Base-by-base conservation (phyloP, 92 coral and sea anemone species). In the Siderastrea siderea region DNA sequence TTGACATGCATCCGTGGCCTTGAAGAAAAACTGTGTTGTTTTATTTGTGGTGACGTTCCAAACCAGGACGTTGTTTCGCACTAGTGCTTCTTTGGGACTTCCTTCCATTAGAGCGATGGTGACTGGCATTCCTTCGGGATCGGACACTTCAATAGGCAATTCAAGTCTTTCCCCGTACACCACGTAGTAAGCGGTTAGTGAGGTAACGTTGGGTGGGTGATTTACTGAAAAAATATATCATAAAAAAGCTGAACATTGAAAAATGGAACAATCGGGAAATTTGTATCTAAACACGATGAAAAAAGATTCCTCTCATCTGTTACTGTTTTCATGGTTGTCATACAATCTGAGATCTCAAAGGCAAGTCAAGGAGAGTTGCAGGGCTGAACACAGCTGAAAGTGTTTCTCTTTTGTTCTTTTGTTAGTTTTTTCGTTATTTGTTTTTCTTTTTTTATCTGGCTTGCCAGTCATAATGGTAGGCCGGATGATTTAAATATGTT, bases 101-200 rank as follows among this genome's bases (percentile, higher is more conserved):
- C 71, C 65, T 48, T 78, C 80, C 64, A 38, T 71, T 12, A 90
- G 78, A 44, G 82, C 55, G 52, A 19, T 82, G 7, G 47, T 67
- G 50, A 90, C 6, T 74, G 86, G 83, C 14, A 87, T 81, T 12
- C 68, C 80, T 55, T 90, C 93, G n/a, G 90, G 93, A 47, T 90
- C 93, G 5, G 46, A 58, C 3, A 82, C 90, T 15, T 70, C 26
- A 12, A 90, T 47, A 64, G 77, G 93, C 7, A 84, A 49, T 10
- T 73, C 68, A 6, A 90, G 71, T 44, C 52, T 59, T 47, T 78
- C 84, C 5, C 77, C 86, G n/a, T 70, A 52, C 43, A 90, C 74
- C 7, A 88, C 93, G 62, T 90, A 78, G 1, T 75, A 62, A 9
- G 55, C 44, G 2, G 59, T 49, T 50, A 86, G 59, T 10, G 89